Conservation (phyloP, 1,140 invertebrate species). For the Cotesia chilonis region DNA sequence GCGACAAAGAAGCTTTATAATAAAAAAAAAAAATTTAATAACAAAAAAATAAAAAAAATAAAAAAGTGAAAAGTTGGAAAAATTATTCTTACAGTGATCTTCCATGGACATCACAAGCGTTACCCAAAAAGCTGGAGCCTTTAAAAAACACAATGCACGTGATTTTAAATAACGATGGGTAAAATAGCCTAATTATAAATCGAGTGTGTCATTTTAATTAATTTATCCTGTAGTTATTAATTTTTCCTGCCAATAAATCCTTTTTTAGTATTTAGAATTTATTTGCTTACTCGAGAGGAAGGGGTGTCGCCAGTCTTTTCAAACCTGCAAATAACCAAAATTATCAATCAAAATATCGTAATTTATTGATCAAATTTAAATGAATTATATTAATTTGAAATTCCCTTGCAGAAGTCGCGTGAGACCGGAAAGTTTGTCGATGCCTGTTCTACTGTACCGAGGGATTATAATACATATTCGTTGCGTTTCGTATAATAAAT, state of each 20-base stretch:
- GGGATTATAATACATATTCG: conserved; percentile 31
- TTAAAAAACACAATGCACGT: conserved; percentile 54
- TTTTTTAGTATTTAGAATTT: not conserved
- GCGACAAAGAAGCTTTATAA: too few relatives aligned
- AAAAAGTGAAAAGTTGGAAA: conserved; percentile 43
- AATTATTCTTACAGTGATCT: conserved; percentile 55
- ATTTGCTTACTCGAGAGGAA: conserved; percentile 4
- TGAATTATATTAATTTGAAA: conserved; percentile 6
- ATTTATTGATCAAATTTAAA: conserved; percentile 12
- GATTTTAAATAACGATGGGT: conserved; percentile 51
- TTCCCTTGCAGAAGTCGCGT: conserved; percentile 20
- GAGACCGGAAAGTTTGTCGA: conserved; percentile 40
- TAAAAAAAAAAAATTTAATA: not conserved
- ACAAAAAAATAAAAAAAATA: not conserved
- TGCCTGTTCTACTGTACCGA: conserved; percentile 39
- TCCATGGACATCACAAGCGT: conserved; percentile 50
- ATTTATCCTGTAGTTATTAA: conserved; percentile 27
- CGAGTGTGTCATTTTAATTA: conserved; percentile 33
- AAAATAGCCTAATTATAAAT: conserved; percentile 37
- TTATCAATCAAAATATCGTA: conserved; percentile 1
- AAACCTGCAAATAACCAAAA: not conserved
- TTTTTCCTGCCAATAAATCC: not conserved
- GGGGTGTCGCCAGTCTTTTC: conserved; percentile 33
- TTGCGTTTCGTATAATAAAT: conserved; percentile 36
- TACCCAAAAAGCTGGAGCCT: conserved; percentile 61